Evolutionary conservation across 2,797 vertebrate genomes (phyloP).

Genomic region (Champsocephalus esox): DNA sequence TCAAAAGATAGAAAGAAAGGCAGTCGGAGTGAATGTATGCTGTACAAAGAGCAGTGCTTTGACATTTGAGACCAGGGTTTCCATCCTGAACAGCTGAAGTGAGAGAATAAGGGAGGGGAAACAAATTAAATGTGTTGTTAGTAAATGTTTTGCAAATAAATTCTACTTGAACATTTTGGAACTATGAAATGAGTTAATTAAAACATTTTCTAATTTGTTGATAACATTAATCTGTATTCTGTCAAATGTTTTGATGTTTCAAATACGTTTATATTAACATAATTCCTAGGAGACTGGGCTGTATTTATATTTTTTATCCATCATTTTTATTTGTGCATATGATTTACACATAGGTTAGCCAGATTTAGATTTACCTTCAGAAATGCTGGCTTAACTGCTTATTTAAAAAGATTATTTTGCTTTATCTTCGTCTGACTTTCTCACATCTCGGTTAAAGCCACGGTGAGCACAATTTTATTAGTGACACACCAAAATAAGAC

Average conservation of each 20-base stretch:
- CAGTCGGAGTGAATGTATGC: background rate
- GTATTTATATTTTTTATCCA: background rate
- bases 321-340: background rate
- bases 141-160: background rate
- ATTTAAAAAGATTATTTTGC: background rate
- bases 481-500: background rate
- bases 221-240: background rate
- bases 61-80: background rate
- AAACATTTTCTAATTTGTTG: background rate
- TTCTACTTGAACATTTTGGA: background rate
- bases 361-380: background rate
- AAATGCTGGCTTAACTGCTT: background rate
- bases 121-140: background rate
- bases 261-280: slow-evolving; percentile 7
- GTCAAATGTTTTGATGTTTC: background rate
- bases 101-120: background rate
- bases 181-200: background rate
- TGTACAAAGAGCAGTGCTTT: background rate
- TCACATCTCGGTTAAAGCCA: background rate
- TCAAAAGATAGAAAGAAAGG: background rate
- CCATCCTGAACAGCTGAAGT: background rate
- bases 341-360: background rate
- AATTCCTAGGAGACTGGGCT: background rate
- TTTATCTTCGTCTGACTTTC: background rate
- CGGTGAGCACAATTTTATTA: background rate